A percentile compares a stretch with the other conserved stretches of the same genome.
These are phyloP conservation scores for Drosophila subpulchrella DNA, from an alignment of 1,140 invertebrate species.

Conservation along the genomic window DNA sequence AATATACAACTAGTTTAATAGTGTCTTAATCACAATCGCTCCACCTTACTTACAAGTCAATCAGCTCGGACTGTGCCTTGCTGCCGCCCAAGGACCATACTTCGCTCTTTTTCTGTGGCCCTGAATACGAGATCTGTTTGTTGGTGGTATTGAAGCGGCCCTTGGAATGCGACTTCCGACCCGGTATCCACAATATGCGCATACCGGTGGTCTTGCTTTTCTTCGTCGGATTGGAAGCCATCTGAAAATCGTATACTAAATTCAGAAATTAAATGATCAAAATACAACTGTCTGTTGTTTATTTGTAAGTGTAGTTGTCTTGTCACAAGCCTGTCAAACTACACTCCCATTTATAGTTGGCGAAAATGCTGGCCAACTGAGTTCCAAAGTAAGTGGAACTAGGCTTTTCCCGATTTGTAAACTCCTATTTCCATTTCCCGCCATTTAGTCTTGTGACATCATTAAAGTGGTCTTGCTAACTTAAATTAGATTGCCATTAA, in stretches of 20 bases:
- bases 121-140: slow-evolving; percentile 67
- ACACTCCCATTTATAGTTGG: not conserved
- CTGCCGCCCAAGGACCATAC: slow-evolving; percentile 80
- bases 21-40: not conserved
- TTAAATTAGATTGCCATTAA: too few relatives aligned
- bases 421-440: too few relatives aligned
- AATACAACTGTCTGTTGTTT: slow-evolving; percentile 9
- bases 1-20: not conserved
- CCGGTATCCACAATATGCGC: slow-evolving; percentile 81
- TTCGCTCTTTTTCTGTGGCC: slow-evolving; percentile 75
- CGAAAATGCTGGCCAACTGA: not conserved
- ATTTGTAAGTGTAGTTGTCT: not conserved
- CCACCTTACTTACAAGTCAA: slow-evolving; percentile 72
- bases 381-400: not conserved
- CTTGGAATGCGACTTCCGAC: slow-evolving; percentile 72
- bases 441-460: too few relatives aligned
- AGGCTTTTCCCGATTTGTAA: too few relatives aligned
- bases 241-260: slow-evolving; percentile 63
- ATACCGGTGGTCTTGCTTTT: slow-evolving; percentile 73
- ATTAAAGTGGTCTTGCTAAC: too few relatives aligned
- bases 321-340: not conserved
- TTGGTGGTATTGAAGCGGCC: slow-evolving; percentile 69
- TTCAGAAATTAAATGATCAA: slow-evolving; percentile 30
- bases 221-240: slow-evolving; percentile 66
- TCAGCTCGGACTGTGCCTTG: slow-evolving; percentile 68